Evolutionary conservation across 2,797 vertebrate species (phyloP), one percentile per base, ranked within the genome.

Genomic region (Mycteria americana): DNA sequence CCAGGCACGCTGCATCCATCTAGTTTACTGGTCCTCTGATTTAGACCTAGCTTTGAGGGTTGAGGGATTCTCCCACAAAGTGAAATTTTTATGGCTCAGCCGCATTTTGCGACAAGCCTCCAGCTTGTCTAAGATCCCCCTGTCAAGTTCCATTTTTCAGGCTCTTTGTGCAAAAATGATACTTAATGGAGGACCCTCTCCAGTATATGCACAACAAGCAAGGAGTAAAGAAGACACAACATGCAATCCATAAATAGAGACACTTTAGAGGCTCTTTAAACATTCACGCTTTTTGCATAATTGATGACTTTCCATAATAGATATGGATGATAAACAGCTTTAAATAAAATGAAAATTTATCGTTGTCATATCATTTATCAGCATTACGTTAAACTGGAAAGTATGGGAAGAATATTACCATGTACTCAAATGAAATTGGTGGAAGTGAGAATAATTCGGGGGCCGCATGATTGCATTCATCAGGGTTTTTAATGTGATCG

Each of bases 281-380:
- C 92, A 97, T 93, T 95, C 94, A 95, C 88, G 50, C 91, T 91
- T 97, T 97, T 97, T 97, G 92, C 94, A 96, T 97, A 97, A 97
- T 96, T 97, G 80, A 97, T 97, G 85, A 94, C 51, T 96, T 96
- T 97, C 91, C 92, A 87, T 94, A 96, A 97, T 85, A 96, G 94
- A 96, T 94, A 97, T 53, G 79, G 82, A 97, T 95, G 93, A 96
- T 96, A 97, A 97, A 96, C 94, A 96, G 93, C 77, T 94, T 92
- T 90, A 97, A 97, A 96, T 97, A 94, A 97, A 97, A 96, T 74
- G 94, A 93, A 95, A 93, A 97, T 94, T 92, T 97, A 97, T 97
- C 9, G 13, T 74, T 96, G 96, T 92, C 92, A 45, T 88, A 93
- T 95, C 69, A 95, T 92, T 94, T 93, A 96, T 96, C 93, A 91